phyloP scores from a whole-genome alignment of 2,113 vertebrate species.

The Apistogramma diplotaenia region DNA sequence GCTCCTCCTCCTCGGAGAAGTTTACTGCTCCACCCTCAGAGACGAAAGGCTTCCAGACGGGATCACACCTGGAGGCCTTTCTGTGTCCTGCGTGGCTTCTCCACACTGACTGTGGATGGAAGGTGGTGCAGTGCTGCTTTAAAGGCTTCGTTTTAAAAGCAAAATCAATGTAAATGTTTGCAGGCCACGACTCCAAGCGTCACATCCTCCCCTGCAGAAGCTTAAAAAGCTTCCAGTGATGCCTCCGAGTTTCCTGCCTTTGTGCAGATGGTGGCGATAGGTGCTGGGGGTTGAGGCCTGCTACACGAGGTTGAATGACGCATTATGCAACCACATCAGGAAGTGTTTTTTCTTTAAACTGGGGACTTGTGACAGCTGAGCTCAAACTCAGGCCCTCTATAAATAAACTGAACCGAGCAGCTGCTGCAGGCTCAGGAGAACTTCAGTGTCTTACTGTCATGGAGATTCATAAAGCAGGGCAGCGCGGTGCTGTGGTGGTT shows the following conservation, averaged over 20 bases:
- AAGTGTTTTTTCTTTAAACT: background rate
- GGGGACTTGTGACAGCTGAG: background rate
- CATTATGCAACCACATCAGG: constrained; percentile 7
- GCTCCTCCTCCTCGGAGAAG: background rate
- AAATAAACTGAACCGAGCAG: background rate
- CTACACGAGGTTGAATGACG: constrained; percentile 1
- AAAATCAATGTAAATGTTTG: background rate
- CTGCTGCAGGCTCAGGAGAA: too few species aligned
- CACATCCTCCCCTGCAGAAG: background rate
- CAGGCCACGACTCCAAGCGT: background rate
- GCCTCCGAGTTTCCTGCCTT: constrained; percentile 6
- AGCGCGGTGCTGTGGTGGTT: too few species aligned
- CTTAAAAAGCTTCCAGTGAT: background rate
- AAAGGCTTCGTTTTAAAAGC: background rate
- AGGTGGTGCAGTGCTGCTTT: background rate
- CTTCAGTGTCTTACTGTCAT: too few species aligned
- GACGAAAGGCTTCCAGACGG: background rate
- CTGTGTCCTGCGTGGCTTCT: background rate
- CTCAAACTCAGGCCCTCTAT: background rate
- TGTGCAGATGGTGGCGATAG: constrained; percentile 1
- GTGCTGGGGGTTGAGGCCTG: background rate
- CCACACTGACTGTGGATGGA: background rate
- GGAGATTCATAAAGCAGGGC: too few species aligned
- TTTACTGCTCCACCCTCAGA: background rate
- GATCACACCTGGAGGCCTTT: background rate